phyloP scores from a whole-genome alignment of 2,113 vertebrate species.

The Diphyllodes magnificus region DNA sequence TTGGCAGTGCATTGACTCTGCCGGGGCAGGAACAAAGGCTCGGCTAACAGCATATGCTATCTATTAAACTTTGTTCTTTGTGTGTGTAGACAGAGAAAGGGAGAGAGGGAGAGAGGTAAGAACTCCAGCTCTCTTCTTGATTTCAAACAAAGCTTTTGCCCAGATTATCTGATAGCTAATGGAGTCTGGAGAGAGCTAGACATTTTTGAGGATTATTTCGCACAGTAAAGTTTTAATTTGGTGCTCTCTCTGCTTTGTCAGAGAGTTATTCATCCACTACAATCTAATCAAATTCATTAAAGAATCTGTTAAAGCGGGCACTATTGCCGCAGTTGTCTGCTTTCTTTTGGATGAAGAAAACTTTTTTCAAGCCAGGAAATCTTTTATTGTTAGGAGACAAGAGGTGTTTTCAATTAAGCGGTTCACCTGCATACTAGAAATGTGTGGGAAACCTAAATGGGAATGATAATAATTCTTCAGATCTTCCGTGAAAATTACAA shows the following conservation, averaged over 20 bases:
- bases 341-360: neutral
- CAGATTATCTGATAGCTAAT: neutral
- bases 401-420: neutral
- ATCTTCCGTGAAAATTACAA: neutral
- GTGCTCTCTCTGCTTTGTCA: neutral
- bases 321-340: neutral
- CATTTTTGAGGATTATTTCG: neutral
- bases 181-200: neutral
- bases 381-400: neutral
- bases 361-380: neutral
- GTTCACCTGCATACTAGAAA: neutral
- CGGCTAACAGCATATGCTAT: slow-evolving; percentile 13
- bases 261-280: neutral
- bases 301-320: neutral
- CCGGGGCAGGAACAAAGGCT: slow-evolving; percentile 46
- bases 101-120: neutral
- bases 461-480: neutral
- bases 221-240: neutral
- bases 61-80: slow-evolving; percentile 55
- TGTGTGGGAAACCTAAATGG: neutral
- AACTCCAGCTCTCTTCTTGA: neutral
- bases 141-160: neutral
- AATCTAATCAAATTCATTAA: neutral
- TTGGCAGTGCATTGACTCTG: neutral
- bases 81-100: neutral